Percentiles rank a stretch among this genome's conserved stretches.
Conservation (phyloP, 2,888 invertebrate genomes). For the Balanococcus diminutus region DNA sequence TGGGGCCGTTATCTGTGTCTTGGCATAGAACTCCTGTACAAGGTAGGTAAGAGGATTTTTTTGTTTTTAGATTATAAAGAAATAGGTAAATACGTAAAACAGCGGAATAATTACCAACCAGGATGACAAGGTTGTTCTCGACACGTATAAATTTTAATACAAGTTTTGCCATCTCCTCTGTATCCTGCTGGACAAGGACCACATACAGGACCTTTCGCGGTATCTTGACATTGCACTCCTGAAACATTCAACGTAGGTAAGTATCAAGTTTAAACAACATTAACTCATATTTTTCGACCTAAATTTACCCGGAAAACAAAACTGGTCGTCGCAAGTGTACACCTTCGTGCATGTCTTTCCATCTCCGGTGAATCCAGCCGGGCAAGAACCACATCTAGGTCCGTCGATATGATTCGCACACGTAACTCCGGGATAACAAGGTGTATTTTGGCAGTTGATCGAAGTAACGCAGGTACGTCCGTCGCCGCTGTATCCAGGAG, state of each 20-base stretch:
- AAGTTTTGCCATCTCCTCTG: conserved; percentile 76
- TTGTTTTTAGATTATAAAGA: too few relatives aligned
- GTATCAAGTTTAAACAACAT: neutral
- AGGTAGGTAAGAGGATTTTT: too few relatives aligned
- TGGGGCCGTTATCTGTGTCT: conserved; percentile 64
- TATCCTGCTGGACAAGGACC: conserved; percentile 77
- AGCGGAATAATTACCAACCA: neutral
- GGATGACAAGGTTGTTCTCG: conserved; percentile 65
- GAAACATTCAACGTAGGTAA: conserved; percentile 71
- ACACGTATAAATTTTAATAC: conserved; percentile 71
- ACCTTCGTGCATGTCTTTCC: conserved; percentile 73
- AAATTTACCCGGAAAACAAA: conserved; percentile 61
- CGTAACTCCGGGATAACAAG: conserved; percentile 67
- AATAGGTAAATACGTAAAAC: too few relatives aligned
- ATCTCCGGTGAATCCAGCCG: conserved; percentile 75
- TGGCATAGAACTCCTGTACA: conserved; percentile 71
- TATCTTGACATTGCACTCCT: conserved; percentile 67
- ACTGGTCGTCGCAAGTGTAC: conserved; percentile 70
- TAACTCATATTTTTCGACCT: neutral
- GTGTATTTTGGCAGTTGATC: conserved; percentile 70
- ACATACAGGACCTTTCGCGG: conserved; percentile 74
- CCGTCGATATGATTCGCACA: conserved; percentile 67
- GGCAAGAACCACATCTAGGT: conserved; percentile 77
- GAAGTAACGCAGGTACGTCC: conserved; percentile 73
- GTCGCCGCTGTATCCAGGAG: conserved; percentile 75